Percentiles rank a stretch among this genome's conserved stretches.
Evolutionary conservation across 2,888 invertebrate species (phyloP).

Genomic region (Eumacrocentrus americanus): DNA sequence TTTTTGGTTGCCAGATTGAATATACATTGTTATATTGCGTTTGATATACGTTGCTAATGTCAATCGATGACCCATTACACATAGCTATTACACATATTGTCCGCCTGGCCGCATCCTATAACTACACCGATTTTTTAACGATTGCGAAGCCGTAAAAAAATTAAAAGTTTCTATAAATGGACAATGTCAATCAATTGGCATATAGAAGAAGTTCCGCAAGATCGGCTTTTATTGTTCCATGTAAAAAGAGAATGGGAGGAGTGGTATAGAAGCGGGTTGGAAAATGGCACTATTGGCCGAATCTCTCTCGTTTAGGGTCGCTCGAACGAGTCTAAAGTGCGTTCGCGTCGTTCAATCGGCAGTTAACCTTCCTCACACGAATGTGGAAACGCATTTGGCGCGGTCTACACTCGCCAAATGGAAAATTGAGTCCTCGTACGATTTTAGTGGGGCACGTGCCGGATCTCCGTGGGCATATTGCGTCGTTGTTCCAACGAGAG

Average conservation of each 20-base stretch:
- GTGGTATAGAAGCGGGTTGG: not conserved
- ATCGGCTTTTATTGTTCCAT: slow-evolving; percentile 19
- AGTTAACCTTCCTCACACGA: slow-evolving; percentile 37
- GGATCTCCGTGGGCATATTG: slow-evolving; percentile 37
- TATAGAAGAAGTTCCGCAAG: slow-evolving; percentile 18
- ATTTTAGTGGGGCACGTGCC: slow-evolving; percentile 54
- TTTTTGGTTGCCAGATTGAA: no score
- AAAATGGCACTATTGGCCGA: slow-evolving; percentile 7
- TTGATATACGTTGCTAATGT: no score
- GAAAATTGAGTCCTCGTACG: slow-evolving; percentile 55
- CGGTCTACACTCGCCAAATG: slow-evolving; percentile 42
- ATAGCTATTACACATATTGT: no score
- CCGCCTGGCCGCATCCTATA: no score
- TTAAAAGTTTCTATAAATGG: not conserved
- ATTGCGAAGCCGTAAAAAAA: not conserved
- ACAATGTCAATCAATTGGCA: slow-evolving; percentile 14
- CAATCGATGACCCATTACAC: no score
- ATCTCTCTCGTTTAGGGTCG: slow-evolving; percentile 14
- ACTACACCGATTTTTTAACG: not conserved
- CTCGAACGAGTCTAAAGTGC: slow-evolving; percentile 31
- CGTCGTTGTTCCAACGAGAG: slow-evolving; percentile 28
- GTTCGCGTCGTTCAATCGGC: slow-evolving; percentile 43
- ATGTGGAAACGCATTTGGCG: slow-evolving; percentile 32
- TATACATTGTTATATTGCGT: no score
- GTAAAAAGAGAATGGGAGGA: slow-evolving; percentile 6